phyloP scores from a whole-genome alignment of 2,113 vertebrate genomes.

The Oncorhynchus tshawytscha region DNA sequence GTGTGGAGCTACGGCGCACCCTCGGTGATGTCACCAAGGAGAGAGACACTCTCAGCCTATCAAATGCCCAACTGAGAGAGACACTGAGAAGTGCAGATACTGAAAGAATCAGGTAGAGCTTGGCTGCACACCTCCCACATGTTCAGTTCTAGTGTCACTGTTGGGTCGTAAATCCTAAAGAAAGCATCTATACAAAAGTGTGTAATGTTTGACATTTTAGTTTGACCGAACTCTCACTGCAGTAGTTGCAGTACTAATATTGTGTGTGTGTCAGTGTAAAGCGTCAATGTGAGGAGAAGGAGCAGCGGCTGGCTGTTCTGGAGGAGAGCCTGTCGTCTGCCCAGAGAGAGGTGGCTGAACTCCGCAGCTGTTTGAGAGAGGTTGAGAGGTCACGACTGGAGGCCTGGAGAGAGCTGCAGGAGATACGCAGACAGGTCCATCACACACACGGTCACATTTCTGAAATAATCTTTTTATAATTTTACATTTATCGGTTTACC shows the following conservation, averaged over 20 bases:
- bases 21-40: conserved; percentile 79
- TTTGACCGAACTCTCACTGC: too few species aligned
- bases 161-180: too few species aligned
- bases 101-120: conserved; percentile 82
- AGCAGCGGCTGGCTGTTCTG: conserved; percentile 79
- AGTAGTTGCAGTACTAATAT: too few species aligned
- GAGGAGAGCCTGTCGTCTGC: conserved; percentile 76
- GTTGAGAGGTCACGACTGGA: conserved; percentile 85
- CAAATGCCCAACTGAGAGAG: conserved; percentile 82
- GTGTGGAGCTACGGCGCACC: conserved; percentile 72
- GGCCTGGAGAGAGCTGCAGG: conserved; percentile 88
- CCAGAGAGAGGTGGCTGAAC: conserved; percentile 81
- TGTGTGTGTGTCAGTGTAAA: conserved; percentile 72
- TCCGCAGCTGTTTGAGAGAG: conserved; percentile 82
- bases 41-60: conserved; percentile 81
- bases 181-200: too few species aligned
- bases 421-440: conserved; percentile 86
- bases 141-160: too few species aligned
- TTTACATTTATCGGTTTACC: not conserved
- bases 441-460: not conserved
- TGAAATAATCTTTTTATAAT: not conserved
- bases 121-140: too few species aligned
- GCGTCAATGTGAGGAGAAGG: conserved; percentile 86
- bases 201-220: too few species aligned
- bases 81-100: conserved; percentile 78